Conservation (phyloP, 2,888 invertebrate genomes). For the Nomada lathburiana region DNA sequence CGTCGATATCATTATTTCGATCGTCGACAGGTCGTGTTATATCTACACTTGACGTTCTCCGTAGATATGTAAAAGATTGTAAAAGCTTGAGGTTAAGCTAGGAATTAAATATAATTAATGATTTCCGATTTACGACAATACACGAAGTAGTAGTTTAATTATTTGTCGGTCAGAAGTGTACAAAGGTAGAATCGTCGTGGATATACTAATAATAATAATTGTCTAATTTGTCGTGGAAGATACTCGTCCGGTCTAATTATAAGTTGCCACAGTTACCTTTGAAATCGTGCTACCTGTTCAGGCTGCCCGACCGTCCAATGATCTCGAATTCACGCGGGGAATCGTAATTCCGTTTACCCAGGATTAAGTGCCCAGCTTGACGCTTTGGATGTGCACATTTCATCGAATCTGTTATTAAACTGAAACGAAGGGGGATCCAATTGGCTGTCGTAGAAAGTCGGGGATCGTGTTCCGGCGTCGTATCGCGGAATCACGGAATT, state of each 20-base stretch:
- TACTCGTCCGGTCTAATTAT: not conserved
- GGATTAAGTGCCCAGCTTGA: constrained; percentile 14
- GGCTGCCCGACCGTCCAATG: constrained; percentile 29
- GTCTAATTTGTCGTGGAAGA: not conserved
- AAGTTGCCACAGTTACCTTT: not conserved
- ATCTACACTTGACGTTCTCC: not conserved
- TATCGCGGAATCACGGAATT: constrained; percentile 39
- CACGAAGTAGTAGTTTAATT: too few relatives aligned
- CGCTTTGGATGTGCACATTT: constrained; percentile 35
- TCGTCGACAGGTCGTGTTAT: not conserved
- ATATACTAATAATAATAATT: not conserved
- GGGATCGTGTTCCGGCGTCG: not conserved
- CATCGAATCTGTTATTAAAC: constrained; percentile 32
- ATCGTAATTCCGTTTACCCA: constrained; percentile 42
- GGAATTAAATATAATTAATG: too few relatives aligned
- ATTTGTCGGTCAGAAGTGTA: too few relatives aligned
- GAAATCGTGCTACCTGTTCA: not conserved
- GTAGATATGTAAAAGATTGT: not conserved
- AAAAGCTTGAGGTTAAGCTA: too few relatives aligned
- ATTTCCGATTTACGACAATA: too few relatives aligned
- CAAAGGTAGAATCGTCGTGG: too few relatives aligned
- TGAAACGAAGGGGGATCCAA: constrained; percentile 17
- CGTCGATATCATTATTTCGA: not conserved
- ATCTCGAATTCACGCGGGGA: not conserved
- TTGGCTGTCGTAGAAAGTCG: constrained; percentile 32